phyloP scores from a whole-genome alignment of 64 coral and sea anemone genomes.

The Stichodactyla mertensii region DNA sequence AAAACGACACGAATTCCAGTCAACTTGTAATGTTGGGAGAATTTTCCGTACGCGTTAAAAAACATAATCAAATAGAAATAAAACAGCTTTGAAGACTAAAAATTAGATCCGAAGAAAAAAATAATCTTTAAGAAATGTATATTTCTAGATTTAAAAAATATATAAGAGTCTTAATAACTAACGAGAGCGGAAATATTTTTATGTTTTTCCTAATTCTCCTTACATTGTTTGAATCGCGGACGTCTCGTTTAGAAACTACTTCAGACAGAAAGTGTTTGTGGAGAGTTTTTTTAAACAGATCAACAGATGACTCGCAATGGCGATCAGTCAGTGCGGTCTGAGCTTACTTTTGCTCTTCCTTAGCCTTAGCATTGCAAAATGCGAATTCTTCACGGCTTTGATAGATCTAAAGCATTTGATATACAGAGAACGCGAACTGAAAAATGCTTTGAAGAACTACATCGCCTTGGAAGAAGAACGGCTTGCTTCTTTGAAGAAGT shows the following conservation, averaged over 20 bases:
- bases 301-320: background rate
- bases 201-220: background rate
- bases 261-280: slow-evolving; percentile 1
- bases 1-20: background rate
- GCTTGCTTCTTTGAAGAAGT: slow-evolving; percentile 43
- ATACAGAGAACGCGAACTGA: slow-evolving; percentile 81
- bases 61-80: background rate
- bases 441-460: slow-evolving; percentile 49
- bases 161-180: background rate
- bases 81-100: background rate
- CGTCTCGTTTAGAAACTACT: background rate
- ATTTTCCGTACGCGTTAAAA: background rate
- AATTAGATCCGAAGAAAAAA: too few species aligned
- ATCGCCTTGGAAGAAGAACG: slow-evolving; percentile 56
- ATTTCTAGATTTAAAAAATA: too few species aligned
- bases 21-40: background rate
- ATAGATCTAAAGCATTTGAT: slow-evolving; percentile 82
- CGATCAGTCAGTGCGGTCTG: background rate
- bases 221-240: background rate
- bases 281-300: background rate
- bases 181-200: background rate
- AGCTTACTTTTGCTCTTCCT: slow-evolving; percentile 17
- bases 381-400: slow-evolving; percentile 88
- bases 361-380: slow-evolving; percentile 1
- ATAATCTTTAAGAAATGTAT: too few species aligned